A percentile compares a stretch with the other conserved stretches of the same genome.
phyloP scores from a whole-genome alignment of 2,888 invertebrate genomes.

The Carpatolechia fugitivella region DNA sequence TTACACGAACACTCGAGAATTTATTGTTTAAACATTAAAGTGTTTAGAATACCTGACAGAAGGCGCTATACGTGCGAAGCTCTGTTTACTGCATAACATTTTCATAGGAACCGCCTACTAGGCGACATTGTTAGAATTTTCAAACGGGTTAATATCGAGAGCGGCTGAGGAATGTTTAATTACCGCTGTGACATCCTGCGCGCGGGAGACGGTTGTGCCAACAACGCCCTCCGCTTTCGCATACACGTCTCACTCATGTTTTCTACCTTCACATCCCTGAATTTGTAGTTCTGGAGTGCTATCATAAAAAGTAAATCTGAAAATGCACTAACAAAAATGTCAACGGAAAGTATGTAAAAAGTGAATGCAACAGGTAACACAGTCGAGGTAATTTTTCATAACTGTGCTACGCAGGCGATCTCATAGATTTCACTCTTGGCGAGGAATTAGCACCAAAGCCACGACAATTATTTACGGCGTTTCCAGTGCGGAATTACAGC shows the following conservation, averaged over 20 bases:
- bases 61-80: conserved; percentile 21
- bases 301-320: too few species aligned
- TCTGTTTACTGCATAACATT: conserved; percentile 37
- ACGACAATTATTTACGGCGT: conserved; percentile 67
- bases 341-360: conserved; percentile 6
- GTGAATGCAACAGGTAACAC: conserved; percentile 40
- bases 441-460: conserved; percentile 61
- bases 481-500: conserved; percentile 58
- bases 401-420: conserved; percentile 38
- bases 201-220: conserved; percentile 37
- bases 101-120: conserved; percentile 51
- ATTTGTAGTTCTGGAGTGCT: too few species aligned
- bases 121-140: conserved; percentile 69
- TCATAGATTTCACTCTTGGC: conserved; percentile 58
- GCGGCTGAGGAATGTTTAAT: conserved; percentile 66
- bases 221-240: conserved; percentile 21
- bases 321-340: too few species aligned
- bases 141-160: conserved; percentile 65
- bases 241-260: not conserved
- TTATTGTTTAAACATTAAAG: conserved; percentile 21
- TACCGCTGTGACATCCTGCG: conserved; percentile 59
- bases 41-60: conserved; percentile 24
- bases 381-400: conserved; percentile 43
- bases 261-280: not conserved
- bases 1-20: conserved; percentile 8